Evolutionary conservation across 1,140 invertebrate genomes (phyloP).

Genomic region (Oncopodura yosiiana): DNA sequence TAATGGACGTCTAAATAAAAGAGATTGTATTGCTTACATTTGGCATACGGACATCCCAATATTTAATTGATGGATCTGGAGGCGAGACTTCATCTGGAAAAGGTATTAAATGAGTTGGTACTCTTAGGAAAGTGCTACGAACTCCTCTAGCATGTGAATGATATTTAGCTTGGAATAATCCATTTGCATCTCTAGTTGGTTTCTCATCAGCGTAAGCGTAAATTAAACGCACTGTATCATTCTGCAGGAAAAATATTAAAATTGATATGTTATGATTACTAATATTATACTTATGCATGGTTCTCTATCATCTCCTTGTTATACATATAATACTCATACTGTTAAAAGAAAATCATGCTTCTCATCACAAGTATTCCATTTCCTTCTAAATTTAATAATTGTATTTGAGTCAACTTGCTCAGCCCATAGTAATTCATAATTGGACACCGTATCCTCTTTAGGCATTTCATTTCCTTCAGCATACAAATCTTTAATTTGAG

Average conservation of each 20-base stretch:
- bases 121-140: slow-evolving; percentile 51
- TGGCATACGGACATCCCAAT: slow-evolving; percentile 6
- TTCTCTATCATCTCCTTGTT: background rate
- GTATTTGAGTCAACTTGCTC: slow-evolving; percentile 69
- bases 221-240: slow-evolving; percentile 62
- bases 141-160: slow-evolving; percentile 54
- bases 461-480: slow-evolving; percentile 55
- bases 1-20: background rate
- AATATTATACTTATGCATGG: background rate
- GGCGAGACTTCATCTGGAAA: slow-evolving; percentile 1
- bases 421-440: slow-evolving; percentile 58
- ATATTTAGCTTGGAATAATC: slow-evolving; percentile 37
- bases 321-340: slow-evolving; percentile 27
- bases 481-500: slow-evolving; percentile 66
- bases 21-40: background rate
- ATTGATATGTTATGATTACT: background rate
- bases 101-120: background rate
- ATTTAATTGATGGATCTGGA: slow-evolving; percentile 3
- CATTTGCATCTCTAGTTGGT: slow-evolving; percentile 43
- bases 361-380: slow-evolving; percentile 67
- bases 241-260: slow-evolving; percentile 43
- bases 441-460: slow-evolving; percentile 61
- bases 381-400: slow-evolving; percentile 58
- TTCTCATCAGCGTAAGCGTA: slow-evolving; percentile 62
- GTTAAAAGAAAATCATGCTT: slow-evolving; percentile 54